A percentile compares a stretch with the other conserved stretches of the same genome.
These are phyloP conservation scores for Taeniopygia guttata DNA, from an alignment of 2,797 vertebrate species.

Conservation along the genomic window DNA sequence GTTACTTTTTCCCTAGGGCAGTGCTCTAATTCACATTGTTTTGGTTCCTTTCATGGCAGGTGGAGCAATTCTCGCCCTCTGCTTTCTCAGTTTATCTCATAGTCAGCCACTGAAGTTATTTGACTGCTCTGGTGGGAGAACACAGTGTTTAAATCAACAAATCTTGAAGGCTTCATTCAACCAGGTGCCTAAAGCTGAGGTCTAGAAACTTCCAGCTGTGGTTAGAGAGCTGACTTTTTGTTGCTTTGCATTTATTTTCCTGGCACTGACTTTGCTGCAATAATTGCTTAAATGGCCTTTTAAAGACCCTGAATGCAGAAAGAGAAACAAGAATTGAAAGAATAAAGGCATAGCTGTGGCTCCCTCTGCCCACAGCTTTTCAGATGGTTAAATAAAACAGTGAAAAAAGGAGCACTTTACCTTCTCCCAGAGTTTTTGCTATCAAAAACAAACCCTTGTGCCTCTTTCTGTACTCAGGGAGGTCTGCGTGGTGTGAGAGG, in stretches of 20 bases:
- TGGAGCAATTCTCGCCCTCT: conserved; percentile 7
- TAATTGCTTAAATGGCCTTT: neutral
- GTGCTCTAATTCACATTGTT: conserved; percentile 6
- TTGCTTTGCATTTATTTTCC: neutral
- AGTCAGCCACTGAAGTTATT: neutral
- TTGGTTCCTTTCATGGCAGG: neutral
- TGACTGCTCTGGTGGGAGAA: neutral
- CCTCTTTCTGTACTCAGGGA: neutral
- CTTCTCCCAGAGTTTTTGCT: neutral
- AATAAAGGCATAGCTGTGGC: neutral
- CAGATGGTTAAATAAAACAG: neutral
- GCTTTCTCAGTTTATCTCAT: neutral
- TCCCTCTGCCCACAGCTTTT: neutral
- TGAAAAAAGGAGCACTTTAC: neutral
- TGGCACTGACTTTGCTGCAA: neutral
- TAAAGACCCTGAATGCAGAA: neutral
- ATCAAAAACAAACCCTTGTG: neutral
- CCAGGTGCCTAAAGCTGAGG: neutral
- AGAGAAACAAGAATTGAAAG: neutral
- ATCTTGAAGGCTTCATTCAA: neutral
- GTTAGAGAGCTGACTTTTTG: neutral
- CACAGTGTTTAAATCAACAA: neutral
- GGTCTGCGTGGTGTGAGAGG: neutral
- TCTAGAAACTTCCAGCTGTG: neutral
- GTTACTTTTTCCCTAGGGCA: neutral